These are phyloP conservation scores for Aldabrachelys gigantea DNA, from an alignment of 2,113 vertebrate species.

Conservation along the genomic window DNA sequence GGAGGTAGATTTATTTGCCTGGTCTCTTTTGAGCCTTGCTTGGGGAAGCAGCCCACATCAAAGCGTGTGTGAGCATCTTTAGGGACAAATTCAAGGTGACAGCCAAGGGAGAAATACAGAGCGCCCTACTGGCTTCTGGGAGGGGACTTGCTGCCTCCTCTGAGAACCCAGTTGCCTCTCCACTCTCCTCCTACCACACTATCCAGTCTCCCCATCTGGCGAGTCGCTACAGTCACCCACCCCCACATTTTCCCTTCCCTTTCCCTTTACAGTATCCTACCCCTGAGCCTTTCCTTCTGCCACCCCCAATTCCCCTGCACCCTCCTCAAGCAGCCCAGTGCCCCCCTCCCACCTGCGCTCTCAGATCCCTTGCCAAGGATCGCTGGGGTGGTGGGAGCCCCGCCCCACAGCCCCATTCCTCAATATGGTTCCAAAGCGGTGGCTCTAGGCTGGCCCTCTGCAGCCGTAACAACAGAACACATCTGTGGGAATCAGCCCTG, in stretches of 20 bases:
- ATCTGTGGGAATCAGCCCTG: not conserved
- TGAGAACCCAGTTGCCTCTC: not conserved
- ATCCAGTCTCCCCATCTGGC: not conserved
- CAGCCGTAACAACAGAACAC: not conserved
- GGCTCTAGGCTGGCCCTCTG: not conserved
- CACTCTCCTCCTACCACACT: not conserved
- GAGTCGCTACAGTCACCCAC: not conserved
- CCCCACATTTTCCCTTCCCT: not conserved
- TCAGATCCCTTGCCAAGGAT: not conserved
- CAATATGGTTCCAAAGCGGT: accelerated
- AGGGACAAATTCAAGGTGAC: no score
- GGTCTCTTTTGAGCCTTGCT: no score
- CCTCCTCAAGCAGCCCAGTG: not conserved
- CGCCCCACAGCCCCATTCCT: not conserved
- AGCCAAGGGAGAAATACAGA: no score
- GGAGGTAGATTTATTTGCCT: no score
- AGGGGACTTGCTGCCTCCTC: not conserved
- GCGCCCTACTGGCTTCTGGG: no score
- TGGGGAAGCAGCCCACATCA: no score
- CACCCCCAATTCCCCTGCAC: not conserved
- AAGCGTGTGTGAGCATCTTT: no score
- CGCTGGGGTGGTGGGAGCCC: not conserved
- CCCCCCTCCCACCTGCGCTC: not conserved
- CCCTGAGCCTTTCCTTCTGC: not conserved
- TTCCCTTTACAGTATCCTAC: accelerated